Percentiles rank a stretch among this genome's conserved stretches.
These are phyloP conservation scores for Tipula vernalis DNA, from an alignment of 2,888 invertebrate genomes.

Conservation along the genomic window DNA sequence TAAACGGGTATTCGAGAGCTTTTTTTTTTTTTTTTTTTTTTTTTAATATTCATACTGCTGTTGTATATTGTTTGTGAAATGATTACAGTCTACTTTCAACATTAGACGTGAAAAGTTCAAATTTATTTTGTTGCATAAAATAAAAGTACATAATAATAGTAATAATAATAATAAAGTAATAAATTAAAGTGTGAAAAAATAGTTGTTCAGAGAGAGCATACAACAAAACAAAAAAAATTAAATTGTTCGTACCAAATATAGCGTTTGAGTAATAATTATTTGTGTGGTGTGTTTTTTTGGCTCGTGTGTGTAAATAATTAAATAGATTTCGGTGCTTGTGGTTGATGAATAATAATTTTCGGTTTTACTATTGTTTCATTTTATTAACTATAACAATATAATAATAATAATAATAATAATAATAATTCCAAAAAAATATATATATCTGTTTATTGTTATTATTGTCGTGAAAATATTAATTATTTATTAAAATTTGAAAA, in stretches of 20 bases:
- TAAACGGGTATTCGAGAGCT: background rate
- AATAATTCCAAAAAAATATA: background rate
- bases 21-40: background rate
- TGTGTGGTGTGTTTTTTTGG: background rate
- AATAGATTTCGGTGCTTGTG: background rate
- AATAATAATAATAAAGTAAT: background rate
- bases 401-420: background rate
- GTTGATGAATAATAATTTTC: background rate
- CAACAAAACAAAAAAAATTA: background rate
- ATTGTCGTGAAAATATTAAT: background rate
- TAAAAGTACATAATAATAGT: background rate
- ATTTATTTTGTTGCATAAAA: background rate
- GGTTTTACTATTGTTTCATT: background rate
- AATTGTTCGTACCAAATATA: background rate
- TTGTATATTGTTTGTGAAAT: background rate
- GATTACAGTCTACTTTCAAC: slow-evolving; percentile 9
- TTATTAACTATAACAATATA: slow-evolving; percentile 4
- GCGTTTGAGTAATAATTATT: background rate
- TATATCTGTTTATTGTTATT: background rate
- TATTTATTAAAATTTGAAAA: background rate
- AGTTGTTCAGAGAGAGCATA: background rate
- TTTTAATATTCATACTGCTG: background rate
- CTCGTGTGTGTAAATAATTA: background rate
- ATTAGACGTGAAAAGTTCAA: slow-evolving; percentile 9
- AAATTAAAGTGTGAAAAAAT: background rate